Base-by-base conservation (phyloP, 1,140 invertebrate species). In the Orius laevigatus region DNA sequence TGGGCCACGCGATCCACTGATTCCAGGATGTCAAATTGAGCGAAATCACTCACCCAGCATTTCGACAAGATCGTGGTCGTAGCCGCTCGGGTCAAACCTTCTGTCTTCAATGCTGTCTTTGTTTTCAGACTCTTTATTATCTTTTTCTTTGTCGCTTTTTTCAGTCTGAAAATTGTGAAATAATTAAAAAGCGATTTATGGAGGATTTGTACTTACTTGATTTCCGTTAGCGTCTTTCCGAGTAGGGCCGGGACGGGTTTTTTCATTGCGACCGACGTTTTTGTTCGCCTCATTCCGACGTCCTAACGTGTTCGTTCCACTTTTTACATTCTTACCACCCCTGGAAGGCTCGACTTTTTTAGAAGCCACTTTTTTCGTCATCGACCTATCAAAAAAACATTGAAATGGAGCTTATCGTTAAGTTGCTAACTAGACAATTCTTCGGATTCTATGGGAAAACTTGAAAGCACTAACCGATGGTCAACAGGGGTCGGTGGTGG, bases 61-160 rank as follows among this genome's bases (percentile, higher is more conserved):
- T 59, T 98, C 93, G 2, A 96, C 91, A 33, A 98, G 72, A 63
- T 96, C 93, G 41, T 81, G 75, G 65, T 98, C 93, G 59, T 82
- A 81, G 34, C 87, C 80, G 52, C 78, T 75, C 36, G 85, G 77
- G 63, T 97, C 92, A 73, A 97, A 98, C 62, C 85, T 83, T 56
- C 79, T 79, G 54, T 92, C 87, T 53, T 84, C 80, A 5, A 54
- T 55, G 8, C 25, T 25, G 18, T 16, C 40, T 31, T 50, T 39
- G 50, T 78, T 73, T 59, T 81, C 56, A 16, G 51, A 35, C 50
- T 80, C 74, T 60, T 81, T 75, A 34, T 75, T 71, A 19, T 72
- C 68, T 56, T 81, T 76, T 33, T 79, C 79, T 56, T 76, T 69
- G n/a, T 79, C 76, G 15, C 53, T 56, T 53, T 70, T 70, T 50